These are phyloP conservation scores for Ptilodon capucinus DNA, from an alignment of 2,888 invertebrate genomes.

Conservation along the genomic window DNA sequence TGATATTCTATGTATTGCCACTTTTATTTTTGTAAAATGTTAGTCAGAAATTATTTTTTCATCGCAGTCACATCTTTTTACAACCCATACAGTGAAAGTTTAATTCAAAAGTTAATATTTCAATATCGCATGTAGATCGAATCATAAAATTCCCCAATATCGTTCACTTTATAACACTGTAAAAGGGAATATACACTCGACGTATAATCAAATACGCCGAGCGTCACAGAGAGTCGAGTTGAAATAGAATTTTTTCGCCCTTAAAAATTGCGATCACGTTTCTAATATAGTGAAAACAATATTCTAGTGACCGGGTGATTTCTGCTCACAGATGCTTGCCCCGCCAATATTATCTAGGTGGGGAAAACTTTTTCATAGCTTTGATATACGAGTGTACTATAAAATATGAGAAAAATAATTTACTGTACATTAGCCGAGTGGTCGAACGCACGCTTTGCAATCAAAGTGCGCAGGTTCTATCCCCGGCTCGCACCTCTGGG, in stretches of 20 bases:
- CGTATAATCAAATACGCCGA: constrained; percentile 75
- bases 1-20: too few species aligned
- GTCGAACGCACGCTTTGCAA: too few species aligned
- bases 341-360: constrained; percentile 71
- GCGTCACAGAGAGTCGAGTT: constrained; percentile 65
- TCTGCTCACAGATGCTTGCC: constrained; percentile 75
- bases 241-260: constrained; percentile 80
- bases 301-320: constrained; percentile 84
- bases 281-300: constrained; percentile 84
- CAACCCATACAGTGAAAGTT: constrained; percentile 21
- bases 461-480: too few species aligned
- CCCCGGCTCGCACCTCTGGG: too few species aligned
- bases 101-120: constrained; percentile 65
- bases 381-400: constrained; percentile 65
- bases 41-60: background rate
- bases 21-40: too few species aligned
- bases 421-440: too few species aligned
- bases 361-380: constrained; percentile 67
- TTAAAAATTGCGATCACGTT: constrained; percentile 83
- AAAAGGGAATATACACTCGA: constrained; percentile 69
- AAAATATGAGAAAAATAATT: constrained; percentile 45
- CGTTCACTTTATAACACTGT: constrained; percentile 72
- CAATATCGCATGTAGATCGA: constrained; percentile 71
- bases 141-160: constrained; percentile 70
- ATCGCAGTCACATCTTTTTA: background rate